phyloP scores from a whole-genome alignment of 2,113 vertebrate genomes.

The Zapornia atra region DNA sequence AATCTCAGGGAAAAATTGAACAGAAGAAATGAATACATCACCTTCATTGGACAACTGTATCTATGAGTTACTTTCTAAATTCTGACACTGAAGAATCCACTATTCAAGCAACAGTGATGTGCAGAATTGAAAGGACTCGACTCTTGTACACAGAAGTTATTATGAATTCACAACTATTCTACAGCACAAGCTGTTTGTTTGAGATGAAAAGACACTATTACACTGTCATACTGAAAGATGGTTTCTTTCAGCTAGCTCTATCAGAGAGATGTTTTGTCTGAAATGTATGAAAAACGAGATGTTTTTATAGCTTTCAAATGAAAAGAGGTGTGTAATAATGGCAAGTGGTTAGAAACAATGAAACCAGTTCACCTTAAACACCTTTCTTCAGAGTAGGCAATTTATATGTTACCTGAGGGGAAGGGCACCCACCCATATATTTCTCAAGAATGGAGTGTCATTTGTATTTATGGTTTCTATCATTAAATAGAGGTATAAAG shows the following conservation, averaged over 20 bases:
- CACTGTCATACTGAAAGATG: conserved; percentile 52
- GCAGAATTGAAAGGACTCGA: not conserved
- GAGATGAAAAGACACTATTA: conserved; percentile 44
- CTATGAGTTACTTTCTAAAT: not conserved
- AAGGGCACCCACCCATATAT: not conserved
- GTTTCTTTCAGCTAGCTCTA: conserved; percentile 13
- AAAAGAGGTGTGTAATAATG: conserved; percentile 23
- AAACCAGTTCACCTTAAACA: conserved; percentile 34
- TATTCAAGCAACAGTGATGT: not conserved
- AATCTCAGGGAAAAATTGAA: not conserved
- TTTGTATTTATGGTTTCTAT: not conserved
- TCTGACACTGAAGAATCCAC: conserved; percentile 14
- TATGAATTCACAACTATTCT: not conserved
- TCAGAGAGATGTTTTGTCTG: conserved; percentile 12
- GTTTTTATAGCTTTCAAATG: conserved; percentile 38
- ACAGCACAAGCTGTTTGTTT: conserved; percentile 20
- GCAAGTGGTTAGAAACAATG: conserved; percentile 26
- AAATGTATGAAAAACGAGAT: not conserved
- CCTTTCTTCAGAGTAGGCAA: not conserved
- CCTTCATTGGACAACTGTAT: not conserved
- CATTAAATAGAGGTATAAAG: not conserved
- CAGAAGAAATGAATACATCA: not conserved
- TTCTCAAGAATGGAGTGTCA: not conserved
- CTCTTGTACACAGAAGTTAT: not conserved
- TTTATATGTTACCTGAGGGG: conserved; percentile 38